Conservation (phyloP, 2,113 vertebrate species). For the Dolichotis patagonum region DNA sequence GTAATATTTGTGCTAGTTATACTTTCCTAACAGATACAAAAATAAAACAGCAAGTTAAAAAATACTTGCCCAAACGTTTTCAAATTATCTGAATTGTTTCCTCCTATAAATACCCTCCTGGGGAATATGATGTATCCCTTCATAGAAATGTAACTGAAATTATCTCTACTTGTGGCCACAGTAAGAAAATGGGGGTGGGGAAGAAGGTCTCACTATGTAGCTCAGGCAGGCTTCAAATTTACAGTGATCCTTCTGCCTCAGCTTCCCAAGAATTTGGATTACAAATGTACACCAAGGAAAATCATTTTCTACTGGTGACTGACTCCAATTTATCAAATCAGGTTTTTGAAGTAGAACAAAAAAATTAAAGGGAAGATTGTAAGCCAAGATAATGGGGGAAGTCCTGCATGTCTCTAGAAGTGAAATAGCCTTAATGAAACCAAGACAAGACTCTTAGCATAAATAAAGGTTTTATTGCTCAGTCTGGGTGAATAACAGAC, state of each 20-base stretch:
- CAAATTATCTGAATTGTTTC: background rate
- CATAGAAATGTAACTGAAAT: constrained; percentile 16
- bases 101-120: background rate
- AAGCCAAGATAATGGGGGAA: background rate
- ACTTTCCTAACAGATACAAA: background rate
- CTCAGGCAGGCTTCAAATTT: background rate
- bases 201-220: background rate
- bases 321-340: background rate
- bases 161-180: background rate
- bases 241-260: background rate
- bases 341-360: constrained; percentile 23
- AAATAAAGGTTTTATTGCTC: constrained; percentile 87
- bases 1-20: background rate
- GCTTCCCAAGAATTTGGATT: background rate
- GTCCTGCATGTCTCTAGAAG: background rate
- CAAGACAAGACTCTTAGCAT: constrained; percentile 58
- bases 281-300: background rate
- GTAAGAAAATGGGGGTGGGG: background rate
- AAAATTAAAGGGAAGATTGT: background rate
- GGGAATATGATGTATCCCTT: background rate
- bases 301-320: background rate
- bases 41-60: constrained; percentile 3
- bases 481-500: constrained; percentile 24
- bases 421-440: constrained; percentile 42
- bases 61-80: background rate